Conservation (phyloP, 2,113 vertebrate genomes). For the Polypterus bichir region DNA sequence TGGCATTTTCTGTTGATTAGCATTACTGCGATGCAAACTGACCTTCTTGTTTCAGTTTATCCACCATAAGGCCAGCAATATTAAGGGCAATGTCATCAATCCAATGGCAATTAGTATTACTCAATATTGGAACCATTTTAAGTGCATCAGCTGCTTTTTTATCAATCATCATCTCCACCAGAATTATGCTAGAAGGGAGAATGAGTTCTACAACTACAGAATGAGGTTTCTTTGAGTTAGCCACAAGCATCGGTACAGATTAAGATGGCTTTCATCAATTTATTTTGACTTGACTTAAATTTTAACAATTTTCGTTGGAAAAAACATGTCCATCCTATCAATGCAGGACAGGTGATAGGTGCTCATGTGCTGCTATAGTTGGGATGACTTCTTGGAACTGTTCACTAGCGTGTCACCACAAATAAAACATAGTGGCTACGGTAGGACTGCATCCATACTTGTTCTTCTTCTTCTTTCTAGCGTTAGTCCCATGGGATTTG, state of each 20-base stretch:
- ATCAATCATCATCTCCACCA: constrained; percentile 12
- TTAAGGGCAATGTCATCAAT: constrained; percentile 10
- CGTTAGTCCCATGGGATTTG: no score
- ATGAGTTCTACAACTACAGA: constrained; percentile 6
- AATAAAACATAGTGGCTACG: constrained; percentile 5
- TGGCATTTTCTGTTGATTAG: constrained; percentile 12
- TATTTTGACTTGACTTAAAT: constrained; percentile 11
- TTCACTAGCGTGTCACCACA: constrained; percentile 6
- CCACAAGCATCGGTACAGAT: constrained; percentile 9
- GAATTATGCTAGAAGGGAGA: constrained; percentile 7
- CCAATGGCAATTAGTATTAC: constrained; percentile 5
- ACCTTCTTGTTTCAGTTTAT: constrained; percentile 12
- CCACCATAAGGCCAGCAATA: constrained; percentile 10
- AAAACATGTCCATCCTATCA: constrained; percentile 9
- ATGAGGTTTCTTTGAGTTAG: constrained; percentile 11
- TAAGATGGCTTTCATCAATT: constrained; percentile 16
- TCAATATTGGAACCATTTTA: constrained; percentile 7
- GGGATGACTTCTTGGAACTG: constrained; percentile 7
- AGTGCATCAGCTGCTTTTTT: constrained; percentile 14
- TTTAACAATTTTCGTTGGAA: constrained; percentile 10
- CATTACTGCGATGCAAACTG: constrained; percentile 7
- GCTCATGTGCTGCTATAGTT: constrained; percentile 11
- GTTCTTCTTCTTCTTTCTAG: not conserved
- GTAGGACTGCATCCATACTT: not conserved
- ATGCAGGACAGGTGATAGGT: constrained; percentile 5